Conservation (phyloP, 2,113 vertebrate genomes). For the Pteruthius melanotis region DNA sequence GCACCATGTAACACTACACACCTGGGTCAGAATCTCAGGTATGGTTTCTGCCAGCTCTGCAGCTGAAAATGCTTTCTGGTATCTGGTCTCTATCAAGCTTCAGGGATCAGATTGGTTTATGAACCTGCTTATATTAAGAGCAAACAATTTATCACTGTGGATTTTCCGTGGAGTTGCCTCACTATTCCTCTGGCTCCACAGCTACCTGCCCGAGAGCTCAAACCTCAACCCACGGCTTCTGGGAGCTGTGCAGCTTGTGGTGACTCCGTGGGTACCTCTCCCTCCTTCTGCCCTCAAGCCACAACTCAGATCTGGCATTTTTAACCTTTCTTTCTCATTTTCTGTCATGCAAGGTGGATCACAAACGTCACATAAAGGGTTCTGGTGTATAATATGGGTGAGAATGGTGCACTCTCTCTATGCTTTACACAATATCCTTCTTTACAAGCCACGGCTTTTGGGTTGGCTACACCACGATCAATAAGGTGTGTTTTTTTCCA, state of each 20-base stretch:
- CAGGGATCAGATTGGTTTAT: slow-evolving; percentile 59
- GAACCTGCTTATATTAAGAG: slow-evolving; percentile 58
- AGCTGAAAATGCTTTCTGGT: slow-evolving; percentile 31
- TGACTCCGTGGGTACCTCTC: not conserved
- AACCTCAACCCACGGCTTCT: not conserved
- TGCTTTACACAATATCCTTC: not conserved
- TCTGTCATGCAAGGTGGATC: not conserved
- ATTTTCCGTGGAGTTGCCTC: not conserved
- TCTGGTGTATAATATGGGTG: not conserved
- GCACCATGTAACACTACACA: not conserved
- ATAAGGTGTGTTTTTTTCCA: not conserved
- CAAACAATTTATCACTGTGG: slow-evolving; percentile 51
- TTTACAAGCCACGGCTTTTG: not conserved
- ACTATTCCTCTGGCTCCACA: not conserved
- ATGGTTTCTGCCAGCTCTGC: slow-evolving; percentile 36
- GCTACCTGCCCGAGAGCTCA: not conserved
- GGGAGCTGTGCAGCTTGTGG: not conserved
- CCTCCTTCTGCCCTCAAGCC: not conserved
- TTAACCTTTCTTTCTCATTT: not conserved
- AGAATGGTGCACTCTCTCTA: not conserved
- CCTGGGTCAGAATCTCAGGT: slow-evolving; percentile 48
- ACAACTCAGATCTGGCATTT: not conserved
- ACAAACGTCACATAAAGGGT: not conserved
- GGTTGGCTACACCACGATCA: not conserved
- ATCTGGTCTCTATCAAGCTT: slow-evolving; percentile 56